Evolutionary conservation across 2,888 invertebrate species (phyloP).

Genomic region (Drymonia ruficornis): DNA sequence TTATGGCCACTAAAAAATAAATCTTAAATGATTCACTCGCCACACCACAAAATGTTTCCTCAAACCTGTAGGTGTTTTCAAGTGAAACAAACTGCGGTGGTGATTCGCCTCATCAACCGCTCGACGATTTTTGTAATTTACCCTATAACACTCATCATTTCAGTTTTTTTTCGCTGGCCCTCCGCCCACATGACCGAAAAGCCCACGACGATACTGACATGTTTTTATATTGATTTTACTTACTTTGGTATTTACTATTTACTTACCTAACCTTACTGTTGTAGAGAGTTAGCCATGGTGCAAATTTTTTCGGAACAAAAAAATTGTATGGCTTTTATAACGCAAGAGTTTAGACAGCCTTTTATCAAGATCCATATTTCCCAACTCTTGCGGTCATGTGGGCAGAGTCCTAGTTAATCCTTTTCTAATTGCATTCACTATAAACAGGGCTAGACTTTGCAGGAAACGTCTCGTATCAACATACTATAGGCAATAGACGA

Average conservation of each 20-base stretch:
- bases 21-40: conserved; percentile 10
- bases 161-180: too few species aligned
- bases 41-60: conserved; percentile 13
- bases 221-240: too few species aligned
- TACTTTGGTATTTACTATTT: too few species aligned
- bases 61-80: conserved; percentile 12
- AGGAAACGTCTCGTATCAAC: background rate
- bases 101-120: conserved; percentile 6
- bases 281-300: background rate
- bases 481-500: conserved; percentile 85
- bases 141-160: too few species aligned
- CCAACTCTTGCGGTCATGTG: background rate
- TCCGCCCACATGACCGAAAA: too few species aligned
- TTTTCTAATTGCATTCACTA: background rate
- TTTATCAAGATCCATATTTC: background rate
- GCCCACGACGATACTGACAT: too few species aligned
- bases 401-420: background rate
- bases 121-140: background rate
- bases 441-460: background rate
- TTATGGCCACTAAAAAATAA: conserved; percentile 49
- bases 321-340: conserved; percentile 1
- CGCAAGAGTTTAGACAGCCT: background rate
- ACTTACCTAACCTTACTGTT: too few species aligned
- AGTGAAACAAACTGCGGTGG: conserved; percentile 7
- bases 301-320: background rate